These are phyloP conservation scores for Grantiella picta DNA, from an alignment of 2,113 vertebrate species.

Conservation along the genomic window DNA sequence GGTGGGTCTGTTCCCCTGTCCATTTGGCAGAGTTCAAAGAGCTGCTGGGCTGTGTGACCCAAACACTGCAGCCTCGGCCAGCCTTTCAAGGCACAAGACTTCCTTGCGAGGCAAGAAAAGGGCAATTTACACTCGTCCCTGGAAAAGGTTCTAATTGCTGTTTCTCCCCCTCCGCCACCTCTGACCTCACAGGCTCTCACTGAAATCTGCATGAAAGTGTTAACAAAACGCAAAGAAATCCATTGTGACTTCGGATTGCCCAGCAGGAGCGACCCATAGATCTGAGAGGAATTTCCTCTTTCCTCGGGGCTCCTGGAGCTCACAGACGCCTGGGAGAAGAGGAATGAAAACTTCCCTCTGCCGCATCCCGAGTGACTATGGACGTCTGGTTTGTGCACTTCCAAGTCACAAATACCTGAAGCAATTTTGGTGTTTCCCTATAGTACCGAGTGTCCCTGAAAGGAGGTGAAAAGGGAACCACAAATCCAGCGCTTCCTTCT, in stretches of 20 bases:
- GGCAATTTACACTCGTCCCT: not conserved
- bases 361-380: not conserved
- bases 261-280: not conserved
- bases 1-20: not conserved
- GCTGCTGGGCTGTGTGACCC: not conserved
- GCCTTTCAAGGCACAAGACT: not conserved
- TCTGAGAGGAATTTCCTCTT: constrained; percentile 46
- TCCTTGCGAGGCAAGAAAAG: not conserved
- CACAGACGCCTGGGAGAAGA: not conserved
- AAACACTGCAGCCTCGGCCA: not conserved
- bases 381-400: not conserved
- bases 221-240: not conserved
- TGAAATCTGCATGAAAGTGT: not conserved
- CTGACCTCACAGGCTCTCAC: not conserved
- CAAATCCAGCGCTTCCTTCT: not conserved
- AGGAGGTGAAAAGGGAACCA: not conserved
- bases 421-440: not conserved
- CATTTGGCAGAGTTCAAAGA: not conserved
- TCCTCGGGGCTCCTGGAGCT: constrained; percentile 6
- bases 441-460: not conserved
- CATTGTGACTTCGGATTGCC: not conserved
- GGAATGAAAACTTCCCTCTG: not conserved
- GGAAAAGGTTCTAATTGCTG: not conserved
- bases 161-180: not conserved
- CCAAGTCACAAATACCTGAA: accelerated